These are phyloP conservation scores for Notodromas monacha DNA, from an alignment of 2,888 invertebrate species.

Conservation along the genomic window DNA sequence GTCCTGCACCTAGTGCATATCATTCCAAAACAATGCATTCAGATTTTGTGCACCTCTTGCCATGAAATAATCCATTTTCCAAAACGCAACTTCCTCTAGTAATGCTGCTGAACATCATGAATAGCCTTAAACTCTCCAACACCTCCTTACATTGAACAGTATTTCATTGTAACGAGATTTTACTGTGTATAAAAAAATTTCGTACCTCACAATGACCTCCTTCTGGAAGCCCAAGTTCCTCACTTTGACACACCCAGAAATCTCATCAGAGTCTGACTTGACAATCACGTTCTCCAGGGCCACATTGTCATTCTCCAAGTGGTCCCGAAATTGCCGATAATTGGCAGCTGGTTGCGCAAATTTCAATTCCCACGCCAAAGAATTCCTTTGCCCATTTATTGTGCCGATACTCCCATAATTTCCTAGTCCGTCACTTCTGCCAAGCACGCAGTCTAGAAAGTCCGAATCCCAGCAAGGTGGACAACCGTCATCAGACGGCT, in stretches of 20 bases:
- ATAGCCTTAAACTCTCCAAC: no score
- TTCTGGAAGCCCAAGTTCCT: conserved; percentile 62
- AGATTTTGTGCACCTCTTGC: no score
- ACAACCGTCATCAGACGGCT: conserved; percentile 50
- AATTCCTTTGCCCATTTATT: neutral
- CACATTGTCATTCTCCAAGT: conserved; percentile 42
- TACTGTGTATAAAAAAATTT: no score
- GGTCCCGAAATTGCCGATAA: conserved; percentile 46
- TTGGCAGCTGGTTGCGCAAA: conserved; percentile 77
- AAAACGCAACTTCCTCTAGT: no score
- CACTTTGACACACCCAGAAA: conserved; percentile 68
- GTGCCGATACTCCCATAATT: neutral
- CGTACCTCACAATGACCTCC: conserved; percentile 43
- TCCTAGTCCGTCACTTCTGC: neutral
- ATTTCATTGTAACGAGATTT: no score
- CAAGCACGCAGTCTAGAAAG: conserved; percentile 25
- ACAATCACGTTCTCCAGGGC: conserved; percentile 71
- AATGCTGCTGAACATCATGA: no score
- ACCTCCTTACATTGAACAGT: no score
- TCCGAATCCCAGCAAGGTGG: conserved; percentile 50
- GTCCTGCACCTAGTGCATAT: no score
- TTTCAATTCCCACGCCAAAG: conserved; percentile 52
- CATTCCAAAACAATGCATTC: no score
- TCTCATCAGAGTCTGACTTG: conserved; percentile 37
- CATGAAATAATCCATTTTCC: no score